These are phyloP conservation scores for Lithosia quadra DNA, from an alignment of 2,888 invertebrate genomes.

Conservation along the genomic window DNA sequence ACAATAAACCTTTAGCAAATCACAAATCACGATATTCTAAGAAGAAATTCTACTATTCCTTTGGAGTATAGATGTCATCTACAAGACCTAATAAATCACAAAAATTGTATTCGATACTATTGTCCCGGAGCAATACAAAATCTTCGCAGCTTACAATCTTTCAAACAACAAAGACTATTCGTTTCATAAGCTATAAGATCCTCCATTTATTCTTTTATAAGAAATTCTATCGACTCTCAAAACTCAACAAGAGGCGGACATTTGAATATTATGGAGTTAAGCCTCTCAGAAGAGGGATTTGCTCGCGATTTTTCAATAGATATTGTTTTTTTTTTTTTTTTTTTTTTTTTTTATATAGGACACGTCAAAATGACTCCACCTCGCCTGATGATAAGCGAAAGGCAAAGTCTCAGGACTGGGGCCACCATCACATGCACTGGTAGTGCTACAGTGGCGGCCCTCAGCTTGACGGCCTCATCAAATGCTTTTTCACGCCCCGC, in stretches of 20 bases:
- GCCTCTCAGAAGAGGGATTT: conserved; percentile 36
- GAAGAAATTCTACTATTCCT: background rate
- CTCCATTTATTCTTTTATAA: conserved; percentile 40
- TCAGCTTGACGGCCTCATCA: too few relatives aligned
- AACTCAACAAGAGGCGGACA: conserved; percentile 41
- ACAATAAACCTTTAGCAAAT: background rate
- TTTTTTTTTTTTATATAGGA: too few relatives aligned
- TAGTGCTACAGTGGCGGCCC: too few relatives aligned
- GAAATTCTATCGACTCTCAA: conserved; percentile 33
- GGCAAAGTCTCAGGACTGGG: too few relatives aligned
- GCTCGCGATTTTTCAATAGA: conserved; percentile 35
- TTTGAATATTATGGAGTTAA: conserved; percentile 51
- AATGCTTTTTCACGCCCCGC: too few relatives aligned
- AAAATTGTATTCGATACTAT: background rate
- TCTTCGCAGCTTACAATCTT: background rate
- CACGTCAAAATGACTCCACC: too few relatives aligned
- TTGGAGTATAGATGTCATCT: background rate
- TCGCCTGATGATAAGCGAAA: too few relatives aligned
- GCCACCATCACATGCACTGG: too few relatives aligned
- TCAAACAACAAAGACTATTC: conserved; percentile 21
- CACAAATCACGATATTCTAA: background rate
- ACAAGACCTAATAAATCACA: conserved; percentile 7
- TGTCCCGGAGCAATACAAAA: background rate
- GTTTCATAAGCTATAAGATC: conserved; percentile 31
- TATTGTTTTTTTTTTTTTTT: too few relatives aligned